Evolutionary conservation across 2,888 invertebrate genomes (phyloP).

Genomic region (Protophormia terraenovae): DNA sequence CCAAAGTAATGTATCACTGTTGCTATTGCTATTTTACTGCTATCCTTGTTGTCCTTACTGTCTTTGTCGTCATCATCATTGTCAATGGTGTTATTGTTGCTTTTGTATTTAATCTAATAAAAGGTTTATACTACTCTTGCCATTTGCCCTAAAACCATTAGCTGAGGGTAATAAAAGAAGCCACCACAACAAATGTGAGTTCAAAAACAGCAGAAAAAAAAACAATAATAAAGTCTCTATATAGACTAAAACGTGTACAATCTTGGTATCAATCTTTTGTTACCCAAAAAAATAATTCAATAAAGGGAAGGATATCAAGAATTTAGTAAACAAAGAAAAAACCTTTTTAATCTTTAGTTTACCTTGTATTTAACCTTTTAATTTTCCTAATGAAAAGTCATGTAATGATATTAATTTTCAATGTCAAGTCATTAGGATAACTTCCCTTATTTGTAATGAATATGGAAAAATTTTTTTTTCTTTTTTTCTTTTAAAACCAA

Average conservation of each 20-base stretch:
- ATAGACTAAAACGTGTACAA: conserved; percentile 24
- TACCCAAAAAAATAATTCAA: background rate
- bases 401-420: background rate
- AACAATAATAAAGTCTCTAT: background rate
- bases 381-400: background rate
- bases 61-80: background rate
- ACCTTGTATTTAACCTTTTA: background rate
- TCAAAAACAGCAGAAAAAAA: too few species aligned
- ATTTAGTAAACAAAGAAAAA: background rate
- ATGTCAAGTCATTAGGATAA: background rate
- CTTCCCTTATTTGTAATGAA: conserved; percentile 17
- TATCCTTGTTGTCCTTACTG: background rate
- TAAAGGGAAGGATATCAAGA: background rate
- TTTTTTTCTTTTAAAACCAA: too few species aligned
- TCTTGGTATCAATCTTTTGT: conserved; percentile 12
- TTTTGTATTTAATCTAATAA: conserved; percentile 60
- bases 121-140: conserved; percentile 50
- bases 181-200: conserved; percentile 23
- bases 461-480: background rate
- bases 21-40: conserved; percentile 2
- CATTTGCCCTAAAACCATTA: conserved; percentile 53
- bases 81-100: conserved; percentile 25
- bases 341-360: background rate
- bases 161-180: conserved; percentile 23
- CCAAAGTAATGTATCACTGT: conserved; percentile 21